Base-by-base conservation (phyloP, 2,797 vertebrate genomes). In the Vultur gryphus region DNA sequence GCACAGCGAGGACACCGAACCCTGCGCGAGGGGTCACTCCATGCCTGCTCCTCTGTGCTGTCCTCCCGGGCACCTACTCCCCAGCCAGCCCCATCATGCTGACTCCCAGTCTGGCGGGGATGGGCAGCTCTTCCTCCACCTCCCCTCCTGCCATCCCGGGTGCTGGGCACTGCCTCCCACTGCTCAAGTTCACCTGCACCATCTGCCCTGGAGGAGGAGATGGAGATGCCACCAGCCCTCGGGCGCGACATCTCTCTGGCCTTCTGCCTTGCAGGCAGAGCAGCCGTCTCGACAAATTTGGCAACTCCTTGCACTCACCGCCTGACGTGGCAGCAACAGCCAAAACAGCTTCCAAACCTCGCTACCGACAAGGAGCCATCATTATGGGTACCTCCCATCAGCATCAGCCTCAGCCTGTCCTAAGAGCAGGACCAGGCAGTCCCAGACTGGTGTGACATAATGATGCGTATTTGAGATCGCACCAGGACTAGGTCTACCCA, bases 381-480 rank as follows among this genome's bases (percentile, higher is more conserved):
- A 23, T 12, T 16, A 64, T 0, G 8, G 44, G 16, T 51, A 52
- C 14, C 39, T 43, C 41, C 28, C 71, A 41, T 15, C 43, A 33
- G 52, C 66, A 20, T 4, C n/a, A 23, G 58, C n/a, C 70, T 69
- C 43, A 58, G 81, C 67, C 52, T 37, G 48, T 58, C 51, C 64
- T 9, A 55, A 35, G 11, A 44, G 66, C 25, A 62, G 6, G 20
- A 71, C 12, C 33, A 14, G 35, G 69, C 41, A 28, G n/a, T 65
- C 55, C 59, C 55, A 31, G 23, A 41, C 12, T 6, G 28, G 35
- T 29, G 26, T 59, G 67, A 57, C 7, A 1, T 4, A 76, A 26
- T 0, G 33, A 46, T 15, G 8, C 1, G 0, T 4, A 31, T 65
- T 7, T 31, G 29, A 59, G 66, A 39, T 20, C 1, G 0, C 37